A percentile compares a stretch with the other conserved stretches of the same genome.
Conservation (phyloP, 1,140 invertebrate species). For the Coenobita brevimanus region DNA sequence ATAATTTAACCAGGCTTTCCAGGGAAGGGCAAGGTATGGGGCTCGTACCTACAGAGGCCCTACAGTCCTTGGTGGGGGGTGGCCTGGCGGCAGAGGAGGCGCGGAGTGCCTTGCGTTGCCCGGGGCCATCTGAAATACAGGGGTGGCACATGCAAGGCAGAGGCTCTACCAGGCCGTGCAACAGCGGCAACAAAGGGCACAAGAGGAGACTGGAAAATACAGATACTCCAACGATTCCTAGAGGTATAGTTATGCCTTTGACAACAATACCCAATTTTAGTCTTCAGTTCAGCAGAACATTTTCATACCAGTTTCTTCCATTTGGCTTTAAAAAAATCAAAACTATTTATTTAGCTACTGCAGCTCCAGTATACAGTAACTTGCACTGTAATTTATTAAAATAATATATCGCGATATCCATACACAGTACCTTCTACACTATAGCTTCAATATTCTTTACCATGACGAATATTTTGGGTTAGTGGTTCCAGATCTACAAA, state of each 20-base stretch:
- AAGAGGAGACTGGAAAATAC: slow-evolving; percentile 13
- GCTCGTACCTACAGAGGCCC: slow-evolving; percentile 67
- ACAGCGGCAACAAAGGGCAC: slow-evolving; percentile 30
- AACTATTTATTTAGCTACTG: too few species aligned
- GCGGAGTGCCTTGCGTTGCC: slow-evolving; percentile 52
- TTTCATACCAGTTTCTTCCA: too few species aligned
- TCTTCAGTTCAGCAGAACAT: too few species aligned
- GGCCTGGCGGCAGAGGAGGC: slow-evolving; percentile 62
- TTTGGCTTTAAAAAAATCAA: too few species aligned
- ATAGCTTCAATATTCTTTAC: too few species aligned
- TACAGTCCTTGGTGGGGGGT: slow-evolving; percentile 67
- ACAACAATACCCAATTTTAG: too few species aligned
- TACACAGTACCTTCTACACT: too few species aligned
- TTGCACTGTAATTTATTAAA: too few species aligned
- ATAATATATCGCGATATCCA: too few species aligned
- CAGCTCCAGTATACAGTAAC: too few species aligned
- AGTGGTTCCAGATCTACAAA: too few species aligned
- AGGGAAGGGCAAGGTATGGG: slow-evolving; percentile 18
- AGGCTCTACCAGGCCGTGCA: slow-evolving; percentile 60
- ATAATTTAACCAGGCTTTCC: slow-evolving; percentile 33
- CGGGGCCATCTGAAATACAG: slow-evolving; percentile 65
- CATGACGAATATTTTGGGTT: too few species aligned
- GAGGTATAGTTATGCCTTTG: not conserved
- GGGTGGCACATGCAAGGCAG: slow-evolving; percentile 62
- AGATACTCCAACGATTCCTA: slow-evolving; percentile 5